These are phyloP conservation scores for Thyatira batis DNA, from an alignment of 2,888 invertebrate genomes.

Conservation along the genomic window DNA sequence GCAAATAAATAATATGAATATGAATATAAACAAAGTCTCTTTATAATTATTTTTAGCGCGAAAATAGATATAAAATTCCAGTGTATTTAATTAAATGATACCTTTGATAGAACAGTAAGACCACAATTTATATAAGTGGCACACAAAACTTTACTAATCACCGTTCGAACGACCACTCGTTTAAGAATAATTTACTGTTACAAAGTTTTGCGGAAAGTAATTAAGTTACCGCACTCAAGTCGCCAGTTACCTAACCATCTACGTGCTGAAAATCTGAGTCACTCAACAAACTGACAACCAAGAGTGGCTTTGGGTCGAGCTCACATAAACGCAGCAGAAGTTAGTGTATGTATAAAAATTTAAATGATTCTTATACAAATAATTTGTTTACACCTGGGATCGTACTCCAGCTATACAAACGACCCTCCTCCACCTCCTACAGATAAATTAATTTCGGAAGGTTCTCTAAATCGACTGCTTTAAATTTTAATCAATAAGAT, in stretches of 20 bases:
- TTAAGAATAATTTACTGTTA: conserved; percentile 62
- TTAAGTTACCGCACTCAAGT: conserved; percentile 52
- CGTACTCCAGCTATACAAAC: neutral
- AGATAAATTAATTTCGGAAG: neutral
- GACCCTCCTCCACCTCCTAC: too few species aligned
- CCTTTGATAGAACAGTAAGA: neutral
- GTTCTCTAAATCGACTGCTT: neutral
- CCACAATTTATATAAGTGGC: conserved; percentile 15
- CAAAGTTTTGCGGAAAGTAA: conserved; percentile 56
- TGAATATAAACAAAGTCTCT: too few species aligned
- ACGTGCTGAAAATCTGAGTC: conserved; percentile 19
- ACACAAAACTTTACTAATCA: conserved; percentile 63
- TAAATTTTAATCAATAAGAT: conserved; percentile 6
- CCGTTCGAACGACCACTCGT: conserved; percentile 56
- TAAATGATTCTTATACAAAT: neutral
- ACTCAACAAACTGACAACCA: conserved; percentile 19
- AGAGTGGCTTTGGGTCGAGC: conserved; percentile 12
- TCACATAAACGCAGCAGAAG: conserved; percentile 13
- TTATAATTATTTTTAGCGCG: too few species aligned
- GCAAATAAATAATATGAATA: too few species aligned
- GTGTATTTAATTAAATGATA: neutral
- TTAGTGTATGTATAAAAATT: conserved; percentile 9
- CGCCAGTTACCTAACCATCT: conserved; percentile 25
- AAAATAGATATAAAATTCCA: neutral
- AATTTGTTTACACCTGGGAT: neutral